phyloP scores from a whole-genome alignment of 2,113 vertebrate species.

The Callorhinus ursinus region DNA sequence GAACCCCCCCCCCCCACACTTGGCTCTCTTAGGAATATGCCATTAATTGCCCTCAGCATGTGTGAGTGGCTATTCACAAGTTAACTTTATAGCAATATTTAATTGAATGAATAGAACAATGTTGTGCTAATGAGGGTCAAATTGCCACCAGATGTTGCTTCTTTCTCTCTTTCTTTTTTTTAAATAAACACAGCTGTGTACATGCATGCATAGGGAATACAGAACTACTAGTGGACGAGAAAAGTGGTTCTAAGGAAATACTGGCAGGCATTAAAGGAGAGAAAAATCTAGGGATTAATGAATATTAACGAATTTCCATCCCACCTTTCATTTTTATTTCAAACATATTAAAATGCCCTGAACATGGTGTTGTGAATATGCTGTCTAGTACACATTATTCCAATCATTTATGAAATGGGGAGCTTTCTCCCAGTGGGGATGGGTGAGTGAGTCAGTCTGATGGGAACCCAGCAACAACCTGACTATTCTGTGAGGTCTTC shows the following conservation, averaged over 20 bases:
- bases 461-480: slow-evolving; percentile 86
- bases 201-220: not conserved
- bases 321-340: slow-evolving; percentile 57
- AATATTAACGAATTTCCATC: slow-evolving; percentile 58
- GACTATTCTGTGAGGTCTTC: slow-evolving; percentile 89
- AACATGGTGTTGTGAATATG: not conserved
- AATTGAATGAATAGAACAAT: slow-evolving; percentile 75
- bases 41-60: slow-evolving; percentile 70
- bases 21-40: slow-evolving; percentile 52
- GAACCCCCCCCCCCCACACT: not conserved
- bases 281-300: slow-evolving; percentile 55
- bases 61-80: slow-evolving; percentile 72
- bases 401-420: not conserved
- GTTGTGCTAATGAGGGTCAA: slow-evolving; percentile 81
- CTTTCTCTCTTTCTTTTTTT: not conserved
- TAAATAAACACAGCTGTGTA: slow-evolving; percentile 76
- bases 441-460: not conserved
- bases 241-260: slow-evolving; percentile 58
- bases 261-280: slow-evolving; percentile 54
- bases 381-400: not conserved
- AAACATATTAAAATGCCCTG: slow-evolving; percentile 35
- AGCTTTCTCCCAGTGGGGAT: not conserved
- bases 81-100: slow-evolving; percentile 76
- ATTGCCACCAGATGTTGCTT: slow-evolving; percentile 79
- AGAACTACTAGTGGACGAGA: slow-evolving; percentile 39